Percentiles rank a stretch among this genome's conserved stretches.
Conservation (phyloP, 2,113 vertebrate genomes). For the Dasyurus viverrinus region DNA sequence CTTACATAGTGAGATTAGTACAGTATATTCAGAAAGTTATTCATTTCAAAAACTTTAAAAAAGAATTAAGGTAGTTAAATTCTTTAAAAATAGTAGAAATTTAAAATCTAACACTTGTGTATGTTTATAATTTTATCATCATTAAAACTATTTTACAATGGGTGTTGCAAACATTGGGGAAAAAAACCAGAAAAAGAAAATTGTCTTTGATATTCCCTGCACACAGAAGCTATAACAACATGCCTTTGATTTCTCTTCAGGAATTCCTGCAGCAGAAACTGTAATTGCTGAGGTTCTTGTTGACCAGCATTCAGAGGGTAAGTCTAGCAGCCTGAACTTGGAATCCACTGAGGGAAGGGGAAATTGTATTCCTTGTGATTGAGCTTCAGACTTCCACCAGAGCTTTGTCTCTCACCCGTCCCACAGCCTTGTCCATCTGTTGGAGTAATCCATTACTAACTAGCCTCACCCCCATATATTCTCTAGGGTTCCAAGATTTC, state of each 20-base stretch:
- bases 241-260: conserved; percentile 71
- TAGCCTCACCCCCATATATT: neutral
- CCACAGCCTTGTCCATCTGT: neutral
- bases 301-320: conserved; percentile 71
- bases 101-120: conserved; percentile 17
- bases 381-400: neutral
- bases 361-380: neutral
- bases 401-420: neutral
- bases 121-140: conserved; percentile 38
- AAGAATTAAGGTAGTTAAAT: neutral
- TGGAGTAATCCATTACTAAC: neutral
- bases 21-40: neutral
- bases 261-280: conserved; percentile 65
- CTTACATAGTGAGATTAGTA: neutral
- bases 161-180: conserved; percentile 43
- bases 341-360: conserved; percentile 36
- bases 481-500: neutral
- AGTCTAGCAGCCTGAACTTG: conserved; percentile 59
- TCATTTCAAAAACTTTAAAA: neutral
- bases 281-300: conserved; percentile 58
- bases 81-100: conserved; percentile 28
- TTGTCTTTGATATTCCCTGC: conserved; percentile 40
- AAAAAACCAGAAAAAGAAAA: conserved; percentile 9
- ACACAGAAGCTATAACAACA: conserved; percentile 56
- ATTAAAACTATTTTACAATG: neutral